A percentile compares a stretch with the other conserved stretches of the same genome.
Conservation (phyloP, 2,113 vertebrate species). For the Phodopus roborovskii region DNA sequence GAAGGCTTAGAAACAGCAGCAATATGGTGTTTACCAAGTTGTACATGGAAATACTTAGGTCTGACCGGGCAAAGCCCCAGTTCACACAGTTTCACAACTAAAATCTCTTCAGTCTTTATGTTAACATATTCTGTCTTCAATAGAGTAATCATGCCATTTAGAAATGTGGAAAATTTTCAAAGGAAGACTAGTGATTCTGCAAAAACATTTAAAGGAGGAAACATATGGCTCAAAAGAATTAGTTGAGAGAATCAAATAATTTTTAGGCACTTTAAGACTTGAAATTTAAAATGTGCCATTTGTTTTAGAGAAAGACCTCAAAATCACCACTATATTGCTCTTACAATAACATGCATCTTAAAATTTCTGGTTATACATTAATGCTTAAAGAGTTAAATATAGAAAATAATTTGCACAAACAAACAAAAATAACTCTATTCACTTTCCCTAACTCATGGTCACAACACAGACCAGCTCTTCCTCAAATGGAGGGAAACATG, state of each 20-base stretch:
- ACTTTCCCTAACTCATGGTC: conserved; percentile 66
- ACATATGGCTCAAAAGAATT: conserved; percentile 75
- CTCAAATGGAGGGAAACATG: conserved; percentile 70
- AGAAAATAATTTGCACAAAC: conserved; percentile 81
- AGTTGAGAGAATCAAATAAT: conserved; percentile 78
- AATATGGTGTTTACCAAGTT: conserved; percentile 72
- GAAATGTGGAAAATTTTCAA: conserved; percentile 64
- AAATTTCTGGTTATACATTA: conserved; percentile 76
- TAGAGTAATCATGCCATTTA: conserved; percentile 69
- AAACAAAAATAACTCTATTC: conserved; percentile 74
- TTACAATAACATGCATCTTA: conserved; percentile 76
- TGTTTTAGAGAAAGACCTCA: conserved; percentile 80
- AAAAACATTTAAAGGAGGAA: conserved; percentile 81
- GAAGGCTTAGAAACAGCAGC: conserved; percentile 78
- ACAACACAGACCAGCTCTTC: conserved; percentile 63
- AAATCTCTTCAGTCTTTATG: conserved; percentile 63
- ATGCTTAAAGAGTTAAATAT: conserved; percentile 79
- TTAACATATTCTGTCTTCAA: conserved; percentile 72
- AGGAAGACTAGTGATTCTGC: conserved; percentile 85
- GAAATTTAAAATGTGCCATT: conserved; percentile 85
- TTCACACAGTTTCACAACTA: conserved; percentile 63
- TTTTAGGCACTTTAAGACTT: conserved; percentile 87
- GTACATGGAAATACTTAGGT: conserved; percentile 75
- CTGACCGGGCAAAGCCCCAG: conserved; percentile 49
- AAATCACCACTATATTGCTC: conserved; percentile 78